Evolutionary conservation across 2,888 invertebrate genomes (phyloP).

Genomic region (Crocallis elinguaria): DNA sequence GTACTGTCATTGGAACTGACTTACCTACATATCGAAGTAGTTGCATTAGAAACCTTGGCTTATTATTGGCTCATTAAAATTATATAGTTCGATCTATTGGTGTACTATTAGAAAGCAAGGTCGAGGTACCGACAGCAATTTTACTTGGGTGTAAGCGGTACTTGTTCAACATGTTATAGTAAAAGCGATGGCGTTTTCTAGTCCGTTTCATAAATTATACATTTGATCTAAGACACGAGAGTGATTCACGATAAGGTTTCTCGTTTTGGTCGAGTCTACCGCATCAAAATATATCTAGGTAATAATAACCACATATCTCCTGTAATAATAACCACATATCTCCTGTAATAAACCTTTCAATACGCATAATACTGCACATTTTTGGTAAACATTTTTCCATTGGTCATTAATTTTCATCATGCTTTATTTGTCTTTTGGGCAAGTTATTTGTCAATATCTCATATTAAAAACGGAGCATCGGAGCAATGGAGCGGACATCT

Average conservation of each 20-base stretch:
- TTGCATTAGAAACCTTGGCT: conserved; percentile 71
- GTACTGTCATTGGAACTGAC: conserved; percentile 35
- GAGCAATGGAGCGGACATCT: too few relatives aligned
- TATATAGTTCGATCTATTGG: conserved; percentile 64
- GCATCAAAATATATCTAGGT: too few relatives aligned
- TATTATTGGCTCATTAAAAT: conserved; percentile 78
- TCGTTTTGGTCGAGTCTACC: too few relatives aligned
- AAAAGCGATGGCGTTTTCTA: conserved; percentile 34
- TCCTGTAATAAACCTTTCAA: too few relatives aligned
- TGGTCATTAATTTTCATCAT: too few relatives aligned
- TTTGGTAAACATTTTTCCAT: too few relatives aligned
- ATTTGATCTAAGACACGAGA: not conserved
- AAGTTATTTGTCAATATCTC: too few relatives aligned
- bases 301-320: too few relatives aligned
- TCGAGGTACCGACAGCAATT: conserved; percentile 46
- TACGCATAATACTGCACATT: too few relatives aligned
- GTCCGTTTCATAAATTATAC: not conserved
- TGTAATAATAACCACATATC: too few relatives aligned
- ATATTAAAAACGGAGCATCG: too few relatives aligned
- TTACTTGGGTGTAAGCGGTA: conserved; percentile 51
- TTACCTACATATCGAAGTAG: conserved; percentile 68
- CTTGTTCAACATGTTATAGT: conserved; percentile 31
- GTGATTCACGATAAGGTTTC: not conserved
- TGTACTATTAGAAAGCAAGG: conserved; percentile 80
- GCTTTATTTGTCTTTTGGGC: too few relatives aligned